phyloP scores from a whole-genome alignment of 2,888 invertebrate genomes.

The Leptothorax acervorum region DNA sequence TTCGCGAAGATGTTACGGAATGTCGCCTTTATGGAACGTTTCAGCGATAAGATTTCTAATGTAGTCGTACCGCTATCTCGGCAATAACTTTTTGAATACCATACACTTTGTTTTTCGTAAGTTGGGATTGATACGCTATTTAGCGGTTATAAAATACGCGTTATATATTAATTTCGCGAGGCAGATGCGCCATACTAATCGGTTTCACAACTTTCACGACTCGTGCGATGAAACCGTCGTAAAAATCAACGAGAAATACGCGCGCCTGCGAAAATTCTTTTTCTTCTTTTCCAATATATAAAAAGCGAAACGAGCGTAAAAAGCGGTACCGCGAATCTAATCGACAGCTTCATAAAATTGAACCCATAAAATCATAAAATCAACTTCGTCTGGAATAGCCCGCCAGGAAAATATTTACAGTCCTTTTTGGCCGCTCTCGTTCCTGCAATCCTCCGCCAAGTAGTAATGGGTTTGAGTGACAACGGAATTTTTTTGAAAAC shows the following conservation, averaged over 20 bases:
- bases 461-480: slow-evolving; percentile 68
- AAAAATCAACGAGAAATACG: slow-evolving; percentile 31
- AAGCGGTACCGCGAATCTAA: slow-evolving; percentile 82
- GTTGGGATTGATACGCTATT: neutral
- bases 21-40: slow-evolving; percentile 4
- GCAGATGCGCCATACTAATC: neutral
- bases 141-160: neutral
- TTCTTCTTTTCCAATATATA: slow-evolving; percentile 55
- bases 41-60: slow-evolving; percentile 14
- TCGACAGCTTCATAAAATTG: slow-evolving; percentile 85
- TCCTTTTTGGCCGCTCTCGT: slow-evolving; percentile 73
- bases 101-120: neutral
- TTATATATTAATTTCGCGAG: neutral
- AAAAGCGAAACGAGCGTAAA: slow-evolving; percentile 73
- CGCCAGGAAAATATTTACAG: slow-evolving; percentile 78
- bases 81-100: neutral
- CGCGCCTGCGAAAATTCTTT: neutral
- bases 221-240: slow-evolving; percentile 11
- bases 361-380: slow-evolving; percentile 85
- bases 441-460: slow-evolving; percentile 60
- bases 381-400: slow-evolving; percentile 75
- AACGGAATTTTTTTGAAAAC: slow-evolving; percentile 15
- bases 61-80: neutral
- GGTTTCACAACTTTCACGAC: slow-evolving; percentile 18
- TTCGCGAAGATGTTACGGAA: neutral